Percentiles rank a stretch among this genome's conserved stretches.
phyloP scores from a whole-genome alignment of 2,888 invertebrate genomes.

The Mythimna impura region DNA sequence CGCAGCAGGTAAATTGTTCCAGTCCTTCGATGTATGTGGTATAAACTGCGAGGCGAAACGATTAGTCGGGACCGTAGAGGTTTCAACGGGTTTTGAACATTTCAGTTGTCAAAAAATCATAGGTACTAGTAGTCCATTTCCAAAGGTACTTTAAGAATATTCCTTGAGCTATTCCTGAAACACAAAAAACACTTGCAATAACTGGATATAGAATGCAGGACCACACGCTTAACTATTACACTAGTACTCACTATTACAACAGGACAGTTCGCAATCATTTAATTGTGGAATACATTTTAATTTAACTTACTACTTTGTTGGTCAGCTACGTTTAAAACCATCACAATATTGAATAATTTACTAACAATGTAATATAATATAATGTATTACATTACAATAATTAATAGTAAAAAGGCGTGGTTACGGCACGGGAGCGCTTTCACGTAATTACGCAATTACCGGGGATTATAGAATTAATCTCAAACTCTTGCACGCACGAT shows the following conservation, averaged over 20 bases:
- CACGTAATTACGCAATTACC: constrained; percentile 18
- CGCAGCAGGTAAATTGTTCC: too few species aligned
- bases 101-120: too few species aligned
- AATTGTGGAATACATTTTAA: background rate
- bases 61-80: too few species aligned
- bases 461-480: constrained; percentile 19
- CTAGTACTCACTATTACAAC: too few species aligned
- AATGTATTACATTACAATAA: constrained; percentile 11
- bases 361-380: background rate
- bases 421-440: constrained; percentile 4
- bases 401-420: constrained; percentile 27
- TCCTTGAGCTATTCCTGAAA: too few species aligned
- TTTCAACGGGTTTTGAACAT: too few species aligned
- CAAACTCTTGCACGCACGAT: constrained; percentile 10
- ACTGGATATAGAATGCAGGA: background rate
- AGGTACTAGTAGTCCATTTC: too few species aligned
- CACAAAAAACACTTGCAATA: too few species aligned
- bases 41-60: too few species aligned
- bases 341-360: constrained; percentile 4
- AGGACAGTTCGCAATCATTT: background rate
- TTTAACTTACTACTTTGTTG: too few species aligned
- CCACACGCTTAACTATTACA: background rate
- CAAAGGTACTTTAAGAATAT: too few species aligned
- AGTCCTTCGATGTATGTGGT: too few species aligned
- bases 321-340: background rate